Base-by-base conservation (phyloP, 2,888 invertebrate species). In the Bugulina stolonifera region DNA sequence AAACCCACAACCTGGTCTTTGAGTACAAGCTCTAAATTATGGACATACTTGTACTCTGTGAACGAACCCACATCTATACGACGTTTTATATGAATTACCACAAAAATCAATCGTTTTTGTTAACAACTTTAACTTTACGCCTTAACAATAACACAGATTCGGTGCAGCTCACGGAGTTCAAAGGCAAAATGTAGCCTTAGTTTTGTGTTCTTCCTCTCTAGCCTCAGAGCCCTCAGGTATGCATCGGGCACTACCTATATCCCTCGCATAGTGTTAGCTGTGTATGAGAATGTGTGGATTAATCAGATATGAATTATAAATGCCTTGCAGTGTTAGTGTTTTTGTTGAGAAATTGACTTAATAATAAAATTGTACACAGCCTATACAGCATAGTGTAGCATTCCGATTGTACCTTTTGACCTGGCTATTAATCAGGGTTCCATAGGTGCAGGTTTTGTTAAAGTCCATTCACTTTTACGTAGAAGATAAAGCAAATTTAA, bases 81-180 rank as follows among this genome's bases (percentile, higher is more conserved):
- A n/a, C 10, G 5, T 32, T 64, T 64, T 32, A 27, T 64, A 14
- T 25, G 32, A 64, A 32, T 64, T 64, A 64, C 27, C 25, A 64
- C 27, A 64, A 64, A 64, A 64, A 64, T 64, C 27, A 64, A 64
- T 64, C 64, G 27, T 22, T 64, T 57, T 64, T 64, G 32, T 64
- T 64, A 64, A 5, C 14, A 3, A 32, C 3, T 64, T 64, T 64
- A 64, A 32, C 64, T 64, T 64, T 64, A 43, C 32, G 27, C 32
- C 32, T 5, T 29, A 32, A 64, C 22, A 64, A 64, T 64, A 64
- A 64, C 64, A 64, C 64, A 32, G 25, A 64, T 3, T 34, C 29
- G n/a, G 64, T 64, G 64, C 64, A 64, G 64, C 57, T 64, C 2
- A 3, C 5, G 25, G 32, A 64, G 64, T 34, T 64, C 64, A 64